phyloP scores from a whole-genome alignment of 2,113 vertebrate genomes.

The human region DNA sequence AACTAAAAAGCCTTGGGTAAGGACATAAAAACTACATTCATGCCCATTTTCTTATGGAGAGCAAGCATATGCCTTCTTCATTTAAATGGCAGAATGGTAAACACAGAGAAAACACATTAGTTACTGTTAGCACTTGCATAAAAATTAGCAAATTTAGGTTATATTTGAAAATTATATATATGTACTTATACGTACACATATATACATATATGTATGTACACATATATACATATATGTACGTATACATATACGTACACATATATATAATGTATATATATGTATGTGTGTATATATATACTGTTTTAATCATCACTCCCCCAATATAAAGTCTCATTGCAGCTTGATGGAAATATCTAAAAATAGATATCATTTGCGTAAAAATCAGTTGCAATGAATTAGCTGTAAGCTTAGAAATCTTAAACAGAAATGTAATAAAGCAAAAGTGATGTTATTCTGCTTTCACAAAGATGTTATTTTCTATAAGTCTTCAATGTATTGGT shows the following conservation, averaged over 20 bases:
- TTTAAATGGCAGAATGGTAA: constrained; percentile 74
- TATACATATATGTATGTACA: too few relatives aligned
- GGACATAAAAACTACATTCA: constrained; percentile 59
- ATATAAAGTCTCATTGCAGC: constrained; percentile 75
- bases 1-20: constrained; percentile 48
- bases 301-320: constrained; percentile 83
- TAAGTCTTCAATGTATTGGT: constrained; percentile 65
- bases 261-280: too few relatives aligned
- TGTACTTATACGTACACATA: constrained; percentile 27
- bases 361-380: constrained; percentile 77
- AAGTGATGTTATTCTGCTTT: constrained; percentile 73
- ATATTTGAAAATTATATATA: constrained; percentile 58
- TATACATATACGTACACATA: constrained; percentile 19
- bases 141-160: constrained; percentile 77
- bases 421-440: constrained; percentile 68
- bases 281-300: constrained; percentile 52
- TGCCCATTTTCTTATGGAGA: constrained; percentile 65
- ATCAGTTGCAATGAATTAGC: constrained; percentile 78
- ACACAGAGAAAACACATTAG: constrained; percentile 78
- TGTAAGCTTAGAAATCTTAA: constrained; percentile 73
- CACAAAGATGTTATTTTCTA: constrained; percentile 74
- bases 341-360: constrained; percentile 79
- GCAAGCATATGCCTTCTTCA: constrained; percentile 67
- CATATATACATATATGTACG: constrained; percentile 15
- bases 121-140: constrained; percentile 74